Evolutionary conservation across 2,797 vertebrate genomes (phyloP), one percentile per base, ranked within the genome.

Genomic region (Chrysocyon brachyurus): DNA sequence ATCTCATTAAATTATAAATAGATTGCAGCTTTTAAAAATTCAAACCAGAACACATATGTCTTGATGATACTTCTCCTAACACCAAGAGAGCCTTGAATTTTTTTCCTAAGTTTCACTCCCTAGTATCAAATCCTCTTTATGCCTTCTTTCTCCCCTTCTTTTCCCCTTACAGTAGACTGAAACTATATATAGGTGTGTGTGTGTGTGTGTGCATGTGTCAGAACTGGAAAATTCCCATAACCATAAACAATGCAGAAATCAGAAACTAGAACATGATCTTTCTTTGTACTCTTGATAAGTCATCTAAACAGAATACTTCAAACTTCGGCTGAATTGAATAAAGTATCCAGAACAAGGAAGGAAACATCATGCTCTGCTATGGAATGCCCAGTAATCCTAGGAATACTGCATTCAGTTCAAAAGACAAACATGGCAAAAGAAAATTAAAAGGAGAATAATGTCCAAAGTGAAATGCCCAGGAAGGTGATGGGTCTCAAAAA

Each of bases 121-220:
- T 95, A 10, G 33, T 88, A 83, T 68, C 17, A 84, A 95, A 88
- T 94, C 86, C 75, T 94, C 81, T 89, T 79, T 93, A 61, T 61
- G 85, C 52, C 90, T 78, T 46, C 82, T 94, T 90, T 93, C 63
- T 54, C 21, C 40, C 54, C 12, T 88, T 89, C 31, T 87, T 96
- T 97, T 46, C 22, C 66, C 28, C 15, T 87, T 61, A 88, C 21
- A 83, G 26, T 54, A 86, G 33, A 86, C 46, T 89, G 64, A 94
- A 90, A 93, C 66, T 92, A 59, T 28, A 36, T 64, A 52, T 33
- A 59, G 36, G 15, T 33, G 21, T 12, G 46, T 56, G 22, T 57
- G 16, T n/a, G 28, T 12, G 33, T 61, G 46, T 49, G 56, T 54
- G 8, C 54, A 6, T 68, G 22, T 61, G 28, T 26, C 17, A 54